phyloP scores from a whole-genome alignment of 2,888 invertebrate genomes.

The Mesochorus sp. region DNA sequence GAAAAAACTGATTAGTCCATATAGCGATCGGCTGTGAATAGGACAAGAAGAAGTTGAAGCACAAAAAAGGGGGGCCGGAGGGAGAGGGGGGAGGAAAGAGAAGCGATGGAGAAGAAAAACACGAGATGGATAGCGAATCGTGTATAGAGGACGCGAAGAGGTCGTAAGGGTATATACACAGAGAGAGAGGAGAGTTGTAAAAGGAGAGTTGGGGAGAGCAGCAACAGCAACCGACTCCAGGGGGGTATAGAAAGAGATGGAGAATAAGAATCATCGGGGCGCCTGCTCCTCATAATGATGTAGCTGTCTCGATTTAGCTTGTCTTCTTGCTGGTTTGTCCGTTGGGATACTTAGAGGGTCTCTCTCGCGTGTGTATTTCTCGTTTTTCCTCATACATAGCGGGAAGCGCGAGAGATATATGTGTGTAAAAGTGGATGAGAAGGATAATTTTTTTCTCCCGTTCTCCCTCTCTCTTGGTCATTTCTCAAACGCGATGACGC shows the following conservation, averaged over 20 bases:
- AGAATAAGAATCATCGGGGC: conserved; percentile 63
- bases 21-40: conserved; percentile 60
- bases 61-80: conserved; percentile 19
- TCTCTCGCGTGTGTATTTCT: conserved; percentile 49
- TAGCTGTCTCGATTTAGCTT: conserved; percentile 74
- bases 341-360: conserved; percentile 66
- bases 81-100: conserved; percentile 6
- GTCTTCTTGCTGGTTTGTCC: conserved; percentile 65
- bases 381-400: conserved; percentile 68
- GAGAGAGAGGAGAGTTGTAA: background rate
- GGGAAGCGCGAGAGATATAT: conserved; percentile 45
- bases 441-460: conserved; percentile 54
- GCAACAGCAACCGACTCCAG: background rate
- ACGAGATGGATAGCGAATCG: conserved; percentile 6
- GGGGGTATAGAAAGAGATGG: conserved; percentile 2
- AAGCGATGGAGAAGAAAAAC: background rate
- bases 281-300: conserved; percentile 70
- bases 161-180: conserved; percentile 27
- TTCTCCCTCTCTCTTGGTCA: conserved; percentile 33
- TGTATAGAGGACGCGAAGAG: conserved; percentile 31
- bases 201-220: background rate
- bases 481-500: conserved; percentile 56
- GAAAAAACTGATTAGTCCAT: conserved; percentile 62
- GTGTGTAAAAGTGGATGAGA: background rate
- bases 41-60: conserved; percentile 32